phyloP scores from a whole-genome alignment of 2,888 invertebrate genomes.

The Smittia sp. region DNA sequence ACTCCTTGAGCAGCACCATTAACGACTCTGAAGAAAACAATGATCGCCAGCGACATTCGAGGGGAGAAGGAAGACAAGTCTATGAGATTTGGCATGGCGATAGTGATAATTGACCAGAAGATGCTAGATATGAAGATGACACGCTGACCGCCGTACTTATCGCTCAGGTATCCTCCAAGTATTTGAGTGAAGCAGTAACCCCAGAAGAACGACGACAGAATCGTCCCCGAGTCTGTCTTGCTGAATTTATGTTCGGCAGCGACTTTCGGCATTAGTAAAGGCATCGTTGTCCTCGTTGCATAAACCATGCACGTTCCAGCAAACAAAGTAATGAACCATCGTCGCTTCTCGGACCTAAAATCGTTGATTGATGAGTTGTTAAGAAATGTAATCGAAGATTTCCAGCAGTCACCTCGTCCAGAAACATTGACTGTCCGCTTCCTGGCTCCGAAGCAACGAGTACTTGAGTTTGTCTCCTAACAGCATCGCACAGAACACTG shows the following conservation, averaged over 20 bases:
- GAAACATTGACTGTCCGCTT: conserved; percentile 49
- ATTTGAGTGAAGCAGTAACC: conserved; percentile 67
- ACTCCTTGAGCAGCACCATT: conserved; percentile 67
- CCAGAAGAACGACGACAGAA: conserved; percentile 71
- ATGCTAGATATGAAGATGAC: conserved; percentile 63
- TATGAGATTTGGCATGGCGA: conserved; percentile 59
- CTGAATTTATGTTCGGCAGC: conserved; percentile 65
- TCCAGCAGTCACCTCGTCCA: conserved; percentile 49
- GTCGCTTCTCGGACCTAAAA: conserved; percentile 56
- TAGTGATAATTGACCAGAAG: conserved; percentile 59
- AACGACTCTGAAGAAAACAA: conserved; percentile 60
- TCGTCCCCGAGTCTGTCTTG: conserved; percentile 67
- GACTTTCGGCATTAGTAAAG: conserved; percentile 62
- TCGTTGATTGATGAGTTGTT: conserved; percentile 38
- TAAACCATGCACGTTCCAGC: conserved; percentile 65
- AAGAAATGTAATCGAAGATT: neutral
- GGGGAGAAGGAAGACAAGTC: conserved; percentile 51
- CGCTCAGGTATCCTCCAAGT: conserved; percentile 59
- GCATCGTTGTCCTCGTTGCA: conserved; percentile 65
- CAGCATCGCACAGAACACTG: conserved; percentile 15
- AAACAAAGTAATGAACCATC: conserved; percentile 61
- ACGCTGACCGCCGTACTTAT: conserved; percentile 63
- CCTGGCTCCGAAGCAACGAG: conserved; percentile 52
- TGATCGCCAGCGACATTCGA: conserved; percentile 55
- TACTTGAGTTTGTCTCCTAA: conserved; percentile 53